Conservation (phyloP, 1,140 invertebrate species). For the Platyura marginata region DNA sequence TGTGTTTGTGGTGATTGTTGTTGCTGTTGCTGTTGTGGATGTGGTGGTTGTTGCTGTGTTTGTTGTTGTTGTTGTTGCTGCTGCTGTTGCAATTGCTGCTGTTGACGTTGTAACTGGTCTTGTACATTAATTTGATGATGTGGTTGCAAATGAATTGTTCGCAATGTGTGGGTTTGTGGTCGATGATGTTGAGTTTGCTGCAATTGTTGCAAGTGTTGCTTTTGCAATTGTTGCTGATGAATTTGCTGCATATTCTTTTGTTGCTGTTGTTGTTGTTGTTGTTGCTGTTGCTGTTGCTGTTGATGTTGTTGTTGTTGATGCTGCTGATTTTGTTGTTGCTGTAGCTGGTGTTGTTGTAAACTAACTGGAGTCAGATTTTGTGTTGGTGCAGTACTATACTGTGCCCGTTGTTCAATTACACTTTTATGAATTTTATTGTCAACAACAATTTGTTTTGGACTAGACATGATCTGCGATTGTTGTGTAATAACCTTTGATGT, state of each 20-base stretch:
- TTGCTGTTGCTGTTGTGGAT: no score
- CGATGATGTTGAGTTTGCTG: conserved; percentile 9
- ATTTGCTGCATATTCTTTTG: not conserved
- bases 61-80: no score
- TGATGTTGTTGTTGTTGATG: not conserved
- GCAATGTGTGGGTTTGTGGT: not conserved
- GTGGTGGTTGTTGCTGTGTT: no score
- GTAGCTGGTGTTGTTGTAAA: conserved; percentile 5
- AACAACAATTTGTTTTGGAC: not conserved
- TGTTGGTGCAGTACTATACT: not conserved
- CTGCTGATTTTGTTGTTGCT: not conserved
- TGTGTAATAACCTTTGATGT: no score
- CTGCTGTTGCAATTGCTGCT: no score
- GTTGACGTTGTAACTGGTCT: no score
- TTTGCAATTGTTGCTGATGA: not conserved
- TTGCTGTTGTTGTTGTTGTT: not conserved
- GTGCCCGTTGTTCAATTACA: not conserved
- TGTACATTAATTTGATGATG: no score
- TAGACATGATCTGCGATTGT: not conserved
- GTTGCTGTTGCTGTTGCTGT: not conserved
- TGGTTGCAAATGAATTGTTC: not conserved
- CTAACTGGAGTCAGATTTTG: not conserved
- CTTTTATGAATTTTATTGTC: not conserved
- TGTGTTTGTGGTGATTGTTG: no score
- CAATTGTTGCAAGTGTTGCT: conserved; percentile 6